Evolutionary conservation across 2,888 invertebrate genomes (phyloP).

Genomic region (Beris chalybata): DNA sequence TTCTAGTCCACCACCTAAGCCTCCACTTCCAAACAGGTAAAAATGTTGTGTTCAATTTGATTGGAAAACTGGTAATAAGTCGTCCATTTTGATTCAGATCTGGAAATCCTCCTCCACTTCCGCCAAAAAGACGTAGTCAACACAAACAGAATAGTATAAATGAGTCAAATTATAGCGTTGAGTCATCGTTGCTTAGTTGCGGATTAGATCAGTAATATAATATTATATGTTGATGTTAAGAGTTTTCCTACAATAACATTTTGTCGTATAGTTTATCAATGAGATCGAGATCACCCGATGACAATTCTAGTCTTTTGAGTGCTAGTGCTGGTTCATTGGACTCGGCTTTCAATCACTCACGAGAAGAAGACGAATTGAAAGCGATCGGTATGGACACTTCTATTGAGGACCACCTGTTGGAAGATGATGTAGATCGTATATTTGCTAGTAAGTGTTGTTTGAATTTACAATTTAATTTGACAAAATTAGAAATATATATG

Average conservation of each 20-base stretch:
- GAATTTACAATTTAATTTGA: no score
- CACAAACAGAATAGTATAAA: constrained; percentile 56
- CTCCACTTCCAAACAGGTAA: constrained; percentile 80
- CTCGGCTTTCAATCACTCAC: constrained; percentile 85
- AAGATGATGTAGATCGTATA: constrained; percentile 50
- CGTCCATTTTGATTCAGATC: constrained; percentile 40
- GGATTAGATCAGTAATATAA: constrained; percentile 62
- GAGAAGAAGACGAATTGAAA: constrained; percentile 75
- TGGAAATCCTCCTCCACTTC: constrained; percentile 73
- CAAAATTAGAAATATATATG: not conserved
- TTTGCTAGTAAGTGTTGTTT: constrained; percentile 49
- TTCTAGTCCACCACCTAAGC: constrained; percentile 82
- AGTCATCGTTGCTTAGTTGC: constrained; percentile 65
- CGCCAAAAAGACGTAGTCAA: constrained; percentile 68
- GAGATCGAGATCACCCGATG: constrained; percentile 74
- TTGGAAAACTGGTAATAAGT: not conserved
- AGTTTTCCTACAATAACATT: not conserved
- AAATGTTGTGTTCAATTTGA: constrained; percentile 20
- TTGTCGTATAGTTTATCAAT: constrained; percentile 61
- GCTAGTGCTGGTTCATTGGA: constrained; percentile 81
- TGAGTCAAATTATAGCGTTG: constrained; percentile 51
- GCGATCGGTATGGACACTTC: constrained; percentile 60
- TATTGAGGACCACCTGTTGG: constrained; percentile 46
- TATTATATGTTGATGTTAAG: not conserved
- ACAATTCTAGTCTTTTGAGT: constrained; percentile 67